A percentile compares a stretch with the other conserved stretches of the same genome.
These are phyloP conservation scores for Danio kyathit DNA, from an alignment of 2,797 vertebrate genomes.

Conservation along the genomic window DNA sequence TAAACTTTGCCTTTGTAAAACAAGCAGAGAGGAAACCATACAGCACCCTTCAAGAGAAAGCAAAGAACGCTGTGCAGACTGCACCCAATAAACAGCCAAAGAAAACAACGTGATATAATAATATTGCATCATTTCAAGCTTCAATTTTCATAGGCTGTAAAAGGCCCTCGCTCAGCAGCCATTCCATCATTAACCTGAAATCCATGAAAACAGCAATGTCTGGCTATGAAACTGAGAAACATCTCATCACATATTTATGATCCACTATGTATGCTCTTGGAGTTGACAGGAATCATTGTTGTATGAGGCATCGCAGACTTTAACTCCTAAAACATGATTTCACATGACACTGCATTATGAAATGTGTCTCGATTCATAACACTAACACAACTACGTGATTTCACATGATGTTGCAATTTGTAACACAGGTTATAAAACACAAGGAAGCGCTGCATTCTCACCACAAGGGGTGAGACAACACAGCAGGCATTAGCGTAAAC, in stretches of 20 bases:
- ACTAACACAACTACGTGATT: background rate
- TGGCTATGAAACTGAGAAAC: background rate
- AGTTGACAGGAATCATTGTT: background rate
- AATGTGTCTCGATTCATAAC: background rate
- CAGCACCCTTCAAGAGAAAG: background rate
- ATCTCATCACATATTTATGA: conserved; percentile 38
- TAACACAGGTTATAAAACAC: background rate
- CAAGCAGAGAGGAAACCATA: background rate
- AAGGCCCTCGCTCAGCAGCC: background rate
- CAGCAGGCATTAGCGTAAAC: conserved; percentile 13
- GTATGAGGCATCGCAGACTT: background rate
- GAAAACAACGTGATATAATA: background rate
- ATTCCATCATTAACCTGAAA: conserved; percentile 15
- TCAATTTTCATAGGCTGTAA: background rate
- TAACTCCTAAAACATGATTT: conserved; percentile 1
- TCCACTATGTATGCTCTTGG: conserved; percentile 24
- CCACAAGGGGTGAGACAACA: background rate
- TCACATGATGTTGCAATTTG: background rate
- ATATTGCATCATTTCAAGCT: conserved; percentile 4
- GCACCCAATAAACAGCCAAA: background rate
- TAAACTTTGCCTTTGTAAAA: background rate
- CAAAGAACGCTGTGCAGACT: background rate
- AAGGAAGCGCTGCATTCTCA: conserved; percentile 6
- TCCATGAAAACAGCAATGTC: conserved; percentile 20
- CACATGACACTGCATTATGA: background rate